Evolutionary conservation across 1,140 invertebrate genomes (phyloP), one percentile per base, ranked within the genome.

Genomic region (Aphis craccivora): DNA sequence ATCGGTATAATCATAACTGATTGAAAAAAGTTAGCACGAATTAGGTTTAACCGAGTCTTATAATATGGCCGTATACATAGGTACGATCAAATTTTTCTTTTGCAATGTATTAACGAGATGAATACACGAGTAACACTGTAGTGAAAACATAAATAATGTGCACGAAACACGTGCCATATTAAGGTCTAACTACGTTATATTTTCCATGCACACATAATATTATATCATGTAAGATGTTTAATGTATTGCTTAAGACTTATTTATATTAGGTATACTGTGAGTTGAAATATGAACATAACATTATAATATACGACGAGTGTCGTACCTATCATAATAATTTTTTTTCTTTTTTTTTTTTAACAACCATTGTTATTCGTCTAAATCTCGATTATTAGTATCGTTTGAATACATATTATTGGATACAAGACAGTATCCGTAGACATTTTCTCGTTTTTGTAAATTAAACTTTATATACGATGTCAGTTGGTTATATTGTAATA

Each of bases 181-280:
- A 53, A 89, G 8, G 87, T 89, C 87, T 89, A 87, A 89, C 87
- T 89, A 89, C 87, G 87, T 35, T 89, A 53, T 53, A 53, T 53
- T 89, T 89, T 89, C 45, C 87, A 89, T 37, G 48, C 87, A 89
- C 87, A 89, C 48, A 51, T 88, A 40, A 40, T 40, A 40, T 40
- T 40, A 40, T 88, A 51, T 40, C 51, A 30, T 88, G 86, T 53
- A 89, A 53, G 22, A 89, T 37, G 48, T 89, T 37, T 53, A 53
- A 89, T 89, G 22, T 37, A 35, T 53, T 89, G 11, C 37, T 53
- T 35, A 89, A 89, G 45, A 89, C 23, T 53, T 89, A 35, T 53
- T 35, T 53, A 45, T 53, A 53, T 53, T 23, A 43, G 22, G 3
- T 22, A 35, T 67, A 37, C 87, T 37, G 22, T 35, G 48, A 48